Conservation (phyloP, 1,140 invertebrate species). For the Zophobas morio region DNA sequence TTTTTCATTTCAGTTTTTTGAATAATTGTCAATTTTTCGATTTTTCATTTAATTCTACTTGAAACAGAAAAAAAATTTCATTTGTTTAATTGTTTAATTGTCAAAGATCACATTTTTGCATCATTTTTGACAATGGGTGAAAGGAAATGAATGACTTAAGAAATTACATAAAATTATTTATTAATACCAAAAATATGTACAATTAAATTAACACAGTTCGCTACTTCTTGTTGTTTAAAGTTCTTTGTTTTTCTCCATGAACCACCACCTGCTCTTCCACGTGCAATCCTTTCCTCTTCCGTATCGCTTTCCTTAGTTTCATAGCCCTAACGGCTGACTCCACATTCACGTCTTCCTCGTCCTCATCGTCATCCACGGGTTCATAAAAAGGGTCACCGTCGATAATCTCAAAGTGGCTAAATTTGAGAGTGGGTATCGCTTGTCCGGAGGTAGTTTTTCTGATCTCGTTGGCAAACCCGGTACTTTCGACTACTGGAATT, state of each 20-base stretch:
- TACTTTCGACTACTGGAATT: constrained; percentile 96
- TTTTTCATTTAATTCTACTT: no score
- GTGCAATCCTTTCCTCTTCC: constrained; percentile 92
- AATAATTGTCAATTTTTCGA: no score
- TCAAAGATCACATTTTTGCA: constrained; percentile 20
- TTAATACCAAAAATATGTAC: constrained; percentile 7
- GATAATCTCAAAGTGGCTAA: constrained; percentile 98
- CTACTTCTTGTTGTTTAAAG: constrained; percentile 93
- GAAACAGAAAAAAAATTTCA: no score
- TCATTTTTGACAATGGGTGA: no score
- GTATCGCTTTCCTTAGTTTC: constrained; percentile 93
- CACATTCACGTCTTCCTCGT: constrained; percentile 89
- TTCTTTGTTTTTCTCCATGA: constrained; percentile 97
- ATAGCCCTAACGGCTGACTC: constrained; percentile 92
- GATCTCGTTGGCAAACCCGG: constrained; percentile 94
- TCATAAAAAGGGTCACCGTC: constrained; percentile 98
- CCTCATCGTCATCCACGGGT: constrained; percentile 73
- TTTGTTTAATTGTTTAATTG: neutral
- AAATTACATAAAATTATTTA: constrained; percentile 16
- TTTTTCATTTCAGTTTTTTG: no score
- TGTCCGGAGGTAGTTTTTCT: constrained; percentile 95
- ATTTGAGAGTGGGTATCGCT: constrained; percentile 94
- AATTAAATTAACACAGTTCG: constrained; percentile 66
- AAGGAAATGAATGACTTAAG: no score
- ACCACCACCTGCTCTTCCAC: constrained; percentile 96